Evolutionary conservation across 2,113 vertebrate genomes (phyloP).

Genomic region (Spea multiplicata): DNA sequence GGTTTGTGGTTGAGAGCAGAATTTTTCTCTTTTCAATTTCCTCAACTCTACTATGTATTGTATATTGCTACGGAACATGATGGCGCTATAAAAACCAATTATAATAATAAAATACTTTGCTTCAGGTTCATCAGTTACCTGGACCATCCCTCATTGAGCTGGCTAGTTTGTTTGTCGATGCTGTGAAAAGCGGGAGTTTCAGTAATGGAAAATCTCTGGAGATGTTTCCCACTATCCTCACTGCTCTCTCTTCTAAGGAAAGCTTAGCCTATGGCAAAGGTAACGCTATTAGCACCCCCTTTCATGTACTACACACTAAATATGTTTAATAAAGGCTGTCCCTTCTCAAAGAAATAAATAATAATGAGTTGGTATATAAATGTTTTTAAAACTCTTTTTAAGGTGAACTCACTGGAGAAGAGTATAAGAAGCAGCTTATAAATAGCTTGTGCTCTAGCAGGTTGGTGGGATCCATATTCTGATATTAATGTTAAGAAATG

Average conservation of each 20-base stretch:
- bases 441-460: conserved; percentile 89
- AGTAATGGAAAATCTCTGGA: conserved; percentile 88
- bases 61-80: no score
- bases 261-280: conserved; percentile 83
- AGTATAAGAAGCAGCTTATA: conserved; percentile 92
- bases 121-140: conserved; percentile 77
- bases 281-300: conserved; percentile 50
- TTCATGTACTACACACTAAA: no score
- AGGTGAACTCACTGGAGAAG: conserved; percentile 89
- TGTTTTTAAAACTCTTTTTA: conserved; percentile 33
- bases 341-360: no score
- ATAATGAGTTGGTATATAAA: no score
- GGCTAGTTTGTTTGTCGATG: conserved; percentile 78
- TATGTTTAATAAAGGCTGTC: no score
- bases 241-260: conserved; percentile 76
- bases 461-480: conserved; percentile 56
- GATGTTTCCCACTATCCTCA: conserved; percentile 85
- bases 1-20: no score
- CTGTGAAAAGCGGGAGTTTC: conserved; percentile 77
- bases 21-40: no score
- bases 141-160: conserved; percentile 74
- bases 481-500: neutral
- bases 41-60: no score
- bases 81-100: no score
- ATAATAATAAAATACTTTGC: no score